Evolutionary conservation across 2,113 vertebrate genomes (phyloP), one percentile per base, ranked within the genome.

Genomic region (Thinocorus orbignyianus): DNA sequence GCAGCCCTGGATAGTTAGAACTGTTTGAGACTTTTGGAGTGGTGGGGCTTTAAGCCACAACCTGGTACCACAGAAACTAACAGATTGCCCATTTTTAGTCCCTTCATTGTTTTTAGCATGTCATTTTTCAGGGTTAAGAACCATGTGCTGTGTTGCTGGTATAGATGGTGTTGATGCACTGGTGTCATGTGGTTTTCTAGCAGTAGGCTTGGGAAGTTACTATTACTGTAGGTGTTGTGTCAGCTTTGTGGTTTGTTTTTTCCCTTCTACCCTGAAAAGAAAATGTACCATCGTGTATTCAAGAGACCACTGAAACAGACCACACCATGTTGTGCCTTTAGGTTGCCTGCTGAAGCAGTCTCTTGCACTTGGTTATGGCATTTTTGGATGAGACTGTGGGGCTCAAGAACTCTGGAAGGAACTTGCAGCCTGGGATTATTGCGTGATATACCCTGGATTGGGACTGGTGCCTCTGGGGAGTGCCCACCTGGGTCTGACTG

Each of bases 211-310:
- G 4, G 18, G 30, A 37, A 61, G 41, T 44, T 65, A 39, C 16
- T 3, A 2, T 51, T 39, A 39, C 10, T 9, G 5, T 60, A 35
- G 1, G 5, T 42, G 33, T 52, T 13, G 33, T 3, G 5, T 11
- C 20, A 19, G 18, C 17, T 33, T 37, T 17, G 17, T 31, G 24
- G 23, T 26, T 17, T 35, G 3, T 7, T 8, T 5, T 22, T 11
- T 18, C 3, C 5, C 11, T 23, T 64, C 14, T 66, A 18, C 46
- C 11, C 9, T 13, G 18, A 33, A 39, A 33, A 66, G 55, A n/a
- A 24, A 33, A 31, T 2, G 6, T 39, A 18, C 19, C 8, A 6
- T 55, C 0, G 0, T 0, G 2, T n/a, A 12, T 15, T 30, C 54
- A 44, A 26, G 46, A 76, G 23, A 41, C 35, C 4, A 1, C 19